Conservation (phyloP, 2,797 vertebrate species). For the Oreortyx pictus region DNA sequence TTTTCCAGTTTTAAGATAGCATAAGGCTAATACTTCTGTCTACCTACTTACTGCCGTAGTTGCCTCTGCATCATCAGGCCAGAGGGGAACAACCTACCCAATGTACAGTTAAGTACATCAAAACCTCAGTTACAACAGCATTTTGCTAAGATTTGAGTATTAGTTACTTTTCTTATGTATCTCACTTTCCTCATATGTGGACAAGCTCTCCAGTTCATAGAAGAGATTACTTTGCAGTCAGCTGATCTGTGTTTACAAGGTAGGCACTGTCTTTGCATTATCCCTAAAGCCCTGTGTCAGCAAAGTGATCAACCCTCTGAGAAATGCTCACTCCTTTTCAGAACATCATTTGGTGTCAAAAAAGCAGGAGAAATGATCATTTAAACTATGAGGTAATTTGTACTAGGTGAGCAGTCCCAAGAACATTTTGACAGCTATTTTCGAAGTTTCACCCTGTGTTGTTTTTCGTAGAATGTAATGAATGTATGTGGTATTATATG, state of each 20-base stretch:
- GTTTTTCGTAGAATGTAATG: background rate
- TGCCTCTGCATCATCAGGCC: background rate
- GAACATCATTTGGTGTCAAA: background rate
- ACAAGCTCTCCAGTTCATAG: background rate
- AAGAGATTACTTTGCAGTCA: background rate
- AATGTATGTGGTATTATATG: rapidly evolving
- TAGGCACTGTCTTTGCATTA: background rate
- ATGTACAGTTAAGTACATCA: background rate
- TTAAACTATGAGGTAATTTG: background rate
- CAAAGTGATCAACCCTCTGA: background rate
- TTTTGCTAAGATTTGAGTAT: background rate
- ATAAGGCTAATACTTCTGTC: background rate
- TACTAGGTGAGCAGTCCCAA: background rate
- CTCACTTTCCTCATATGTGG: background rate
- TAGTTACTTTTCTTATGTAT: background rate
- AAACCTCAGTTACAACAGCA: background rate
- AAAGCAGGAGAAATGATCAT: background rate
- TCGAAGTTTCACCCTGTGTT: background rate
- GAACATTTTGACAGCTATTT: background rate
- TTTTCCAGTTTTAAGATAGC: background rate
- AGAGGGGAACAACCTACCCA: background rate
- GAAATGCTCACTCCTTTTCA: background rate
- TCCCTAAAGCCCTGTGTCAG: background rate
- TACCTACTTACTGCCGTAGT: background rate
- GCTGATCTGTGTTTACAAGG: background rate